Evolutionary conservation across 2,113 vertebrate species (phyloP).

Genomic region (Galbula dea): DNA sequence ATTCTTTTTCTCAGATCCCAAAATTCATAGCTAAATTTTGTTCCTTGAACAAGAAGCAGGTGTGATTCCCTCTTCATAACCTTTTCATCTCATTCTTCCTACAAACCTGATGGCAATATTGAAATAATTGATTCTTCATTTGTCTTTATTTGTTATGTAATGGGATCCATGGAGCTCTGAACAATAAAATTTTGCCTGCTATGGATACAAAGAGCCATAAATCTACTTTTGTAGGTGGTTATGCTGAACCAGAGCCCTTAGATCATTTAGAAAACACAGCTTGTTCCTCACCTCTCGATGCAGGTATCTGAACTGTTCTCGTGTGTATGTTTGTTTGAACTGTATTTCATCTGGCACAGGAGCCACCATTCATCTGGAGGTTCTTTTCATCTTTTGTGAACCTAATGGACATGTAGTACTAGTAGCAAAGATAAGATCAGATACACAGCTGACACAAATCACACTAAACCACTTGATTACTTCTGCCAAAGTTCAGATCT

Average conservation of each 20-base stretch:
- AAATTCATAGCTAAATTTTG: background rate
- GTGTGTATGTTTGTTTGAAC: background rate
- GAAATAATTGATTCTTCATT: background rate
- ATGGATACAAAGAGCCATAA: background rate
- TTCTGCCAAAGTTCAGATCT: background rate
- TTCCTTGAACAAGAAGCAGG: background rate
- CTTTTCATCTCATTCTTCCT: background rate
- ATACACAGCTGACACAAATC: background rate
- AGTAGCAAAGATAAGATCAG: slow-evolving; percentile 20
- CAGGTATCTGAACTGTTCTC: background rate
- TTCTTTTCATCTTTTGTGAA: slow-evolving; percentile 49
- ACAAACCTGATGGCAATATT: background rate
- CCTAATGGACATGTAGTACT: background rate
- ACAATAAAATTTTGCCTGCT: background rate
- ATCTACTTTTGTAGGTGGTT: background rate
- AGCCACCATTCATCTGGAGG: background rate
- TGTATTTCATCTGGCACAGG: slow-evolving; percentile 21
- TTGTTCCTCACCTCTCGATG: background rate
- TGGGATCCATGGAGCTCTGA: background rate
- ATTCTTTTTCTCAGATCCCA: background rate
- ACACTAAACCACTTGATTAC: background rate
- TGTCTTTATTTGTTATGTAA: background rate
- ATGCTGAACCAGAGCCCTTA: background rate
- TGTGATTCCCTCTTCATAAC: background rate
- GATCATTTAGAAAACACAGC: background rate